phyloP scores from a whole-genome alignment of 2,888 invertebrate species.

The Andrena praecox region DNA sequence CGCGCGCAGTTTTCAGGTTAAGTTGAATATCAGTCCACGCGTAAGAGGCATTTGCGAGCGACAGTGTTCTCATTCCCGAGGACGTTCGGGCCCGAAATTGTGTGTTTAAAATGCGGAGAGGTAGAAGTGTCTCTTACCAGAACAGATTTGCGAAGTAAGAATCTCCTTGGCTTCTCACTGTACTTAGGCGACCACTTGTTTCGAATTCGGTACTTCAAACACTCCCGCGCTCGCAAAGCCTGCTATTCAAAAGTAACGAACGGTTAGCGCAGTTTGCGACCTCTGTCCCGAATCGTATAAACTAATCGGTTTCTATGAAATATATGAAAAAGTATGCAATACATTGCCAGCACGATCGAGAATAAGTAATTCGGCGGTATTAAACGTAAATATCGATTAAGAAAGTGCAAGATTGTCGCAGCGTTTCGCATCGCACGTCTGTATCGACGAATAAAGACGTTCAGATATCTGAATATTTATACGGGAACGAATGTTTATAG shows the following conservation, averaged over 20 bases:
- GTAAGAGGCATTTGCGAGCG: slow-evolving; percentile 37
- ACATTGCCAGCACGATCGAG: slow-evolving; percentile 2
- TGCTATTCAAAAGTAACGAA: slow-evolving; percentile 13
- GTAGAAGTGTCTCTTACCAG: background rate
- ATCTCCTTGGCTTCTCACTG: background rate
- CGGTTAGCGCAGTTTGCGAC: slow-evolving; percentile 15
- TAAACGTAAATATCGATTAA: slow-evolving; percentile 31
- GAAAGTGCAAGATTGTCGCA: slow-evolving; percentile 9
- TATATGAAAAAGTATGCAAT: slow-evolving; percentile 29
- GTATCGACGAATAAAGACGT: background rate
- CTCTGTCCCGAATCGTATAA: slow-evolving; percentile 38
- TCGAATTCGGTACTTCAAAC: slow-evolving; percentile 4
- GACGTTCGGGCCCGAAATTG: background rate
- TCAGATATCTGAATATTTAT: background rate
- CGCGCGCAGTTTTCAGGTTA: slow-evolving; percentile 31
- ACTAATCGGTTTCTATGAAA: slow-evolving; percentile 23
- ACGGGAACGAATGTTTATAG: slow-evolving; percentile 6
- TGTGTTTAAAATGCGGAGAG: background rate
- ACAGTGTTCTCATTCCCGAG: slow-evolving; percentile 3
- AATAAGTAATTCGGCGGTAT: slow-evolving; percentile 12
- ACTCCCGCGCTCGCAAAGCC: slow-evolving; percentile 34
- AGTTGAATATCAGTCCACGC: slow-evolving; percentile 25
- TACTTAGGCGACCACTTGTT: slow-evolving; percentile 18
- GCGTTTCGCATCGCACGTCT: slow-evolving; percentile 22
- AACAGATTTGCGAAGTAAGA: background rate